These are phyloP conservation scores for Dendrolimus punctatus DNA, from an alignment of 1,140 invertebrate species.

Conservation along the genomic window DNA sequence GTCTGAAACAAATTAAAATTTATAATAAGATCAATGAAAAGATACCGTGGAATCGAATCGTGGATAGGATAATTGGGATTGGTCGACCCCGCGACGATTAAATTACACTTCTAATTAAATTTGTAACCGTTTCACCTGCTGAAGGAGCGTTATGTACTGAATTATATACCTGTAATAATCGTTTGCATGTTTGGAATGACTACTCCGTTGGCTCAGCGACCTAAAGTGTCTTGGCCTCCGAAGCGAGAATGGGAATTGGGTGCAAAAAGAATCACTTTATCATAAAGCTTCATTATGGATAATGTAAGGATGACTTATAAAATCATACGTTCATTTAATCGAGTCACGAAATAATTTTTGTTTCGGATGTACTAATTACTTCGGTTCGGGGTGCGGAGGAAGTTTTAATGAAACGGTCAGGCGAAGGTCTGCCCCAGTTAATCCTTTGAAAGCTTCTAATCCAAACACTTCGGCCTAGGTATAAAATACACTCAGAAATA, in stretches of 20 bases:
- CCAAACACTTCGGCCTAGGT: conserved; percentile 15
- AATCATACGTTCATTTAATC: conserved; percentile 13
- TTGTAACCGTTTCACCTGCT: background rate
- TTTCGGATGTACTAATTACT: conserved; percentile 31
- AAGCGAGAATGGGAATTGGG: no score
- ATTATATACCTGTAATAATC: background rate
- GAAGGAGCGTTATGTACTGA: background rate
- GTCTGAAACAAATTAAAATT: conserved; percentile 46
- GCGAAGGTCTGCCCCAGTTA: conserved; percentile 26
- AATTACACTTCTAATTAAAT: conserved; percentile 10
- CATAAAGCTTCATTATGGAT: no score
- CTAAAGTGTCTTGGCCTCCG: no score
- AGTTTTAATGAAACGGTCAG: conserved; percentile 42
- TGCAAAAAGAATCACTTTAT: no score
- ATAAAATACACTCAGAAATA: background rate
- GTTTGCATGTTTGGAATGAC: no score
- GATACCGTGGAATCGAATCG: conserved; percentile 10
- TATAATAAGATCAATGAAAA: conserved; percentile 17
- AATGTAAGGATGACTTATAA: no score
- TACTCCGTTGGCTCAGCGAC: no score
- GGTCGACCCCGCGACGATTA: conserved; percentile 21
- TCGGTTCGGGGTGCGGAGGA: conserved; percentile 15
- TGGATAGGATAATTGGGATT: conserved; percentile 16
- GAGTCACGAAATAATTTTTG: conserved; percentile 28
- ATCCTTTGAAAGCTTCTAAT: conserved; percentile 40